Conservation (phyloP, 2,797 vertebrate species). For the Orestias chungarensis region DNA sequence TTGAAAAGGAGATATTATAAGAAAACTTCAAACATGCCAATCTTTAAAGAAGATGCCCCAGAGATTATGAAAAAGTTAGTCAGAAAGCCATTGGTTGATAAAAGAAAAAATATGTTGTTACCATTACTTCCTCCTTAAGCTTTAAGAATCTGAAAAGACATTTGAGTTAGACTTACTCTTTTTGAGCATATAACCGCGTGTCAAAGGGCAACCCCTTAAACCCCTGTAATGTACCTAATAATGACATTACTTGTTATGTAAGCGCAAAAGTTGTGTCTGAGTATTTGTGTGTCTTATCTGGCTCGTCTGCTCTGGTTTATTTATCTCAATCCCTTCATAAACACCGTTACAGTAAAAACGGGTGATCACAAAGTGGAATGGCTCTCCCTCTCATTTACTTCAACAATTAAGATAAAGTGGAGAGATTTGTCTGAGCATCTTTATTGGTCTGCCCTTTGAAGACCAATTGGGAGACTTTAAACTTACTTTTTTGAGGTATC, state of each 20-base stretch:
- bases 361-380: slow-evolving; percentile 58
- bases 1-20: neutral
- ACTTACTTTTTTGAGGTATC: slow-evolving; percentile 24
- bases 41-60: neutral
- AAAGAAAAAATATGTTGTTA: neutral
- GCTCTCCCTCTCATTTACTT: slow-evolving; percentile 57
- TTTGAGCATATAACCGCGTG: neutral
- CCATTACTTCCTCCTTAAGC: no score
- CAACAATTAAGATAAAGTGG: slow-evolving; percentile 65
- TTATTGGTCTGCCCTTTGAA: slow-evolving; percentile 43
- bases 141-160: neutral
- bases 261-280: neutral
- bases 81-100: neutral
- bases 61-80: neutral
- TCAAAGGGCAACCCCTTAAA: neutral
- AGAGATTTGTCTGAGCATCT: slow-evolving; percentile 47
- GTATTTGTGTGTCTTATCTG: slow-evolving; percentile 39
- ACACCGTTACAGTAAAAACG: slow-evolving; percentile 70
- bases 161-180: neutral
- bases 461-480: slow-evolving; percentile 33
- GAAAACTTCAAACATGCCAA: neutral
- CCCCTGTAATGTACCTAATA: neutral
- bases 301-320: slow-evolving; percentile 58
- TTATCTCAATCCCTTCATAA: slow-evolving; percentile 62
- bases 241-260: neutral